These are phyloP conservation scores for Porites lobata DNA, from an alignment of 92 coral and sea anemone genomes.

Conservation along the genomic window DNA sequence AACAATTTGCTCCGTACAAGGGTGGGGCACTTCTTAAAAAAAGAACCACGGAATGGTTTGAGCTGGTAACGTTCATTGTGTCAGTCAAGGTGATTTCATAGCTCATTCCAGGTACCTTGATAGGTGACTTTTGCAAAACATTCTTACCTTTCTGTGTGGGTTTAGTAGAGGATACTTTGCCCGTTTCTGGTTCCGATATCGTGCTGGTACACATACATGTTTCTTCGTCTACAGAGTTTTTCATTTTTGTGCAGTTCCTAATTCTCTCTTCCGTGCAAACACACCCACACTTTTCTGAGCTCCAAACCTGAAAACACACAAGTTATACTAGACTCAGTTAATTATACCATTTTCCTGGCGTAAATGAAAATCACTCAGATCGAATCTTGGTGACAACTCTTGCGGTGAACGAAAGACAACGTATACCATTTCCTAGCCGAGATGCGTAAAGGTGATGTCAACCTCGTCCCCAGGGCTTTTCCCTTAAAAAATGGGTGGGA, in stretches of 20 bases:
- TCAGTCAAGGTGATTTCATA: too few relatives aligned
- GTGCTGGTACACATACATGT: constrained; percentile 46
- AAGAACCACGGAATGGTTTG: too few relatives aligned
- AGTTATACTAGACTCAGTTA: neutral
- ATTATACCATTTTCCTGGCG: too few relatives aligned
- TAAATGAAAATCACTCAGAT: too few relatives aligned
- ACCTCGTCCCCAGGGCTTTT: too few relatives aligned
- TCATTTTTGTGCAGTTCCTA: constrained; percentile 48
- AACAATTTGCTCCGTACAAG: too few relatives aligned
- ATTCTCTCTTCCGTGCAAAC: constrained; percentile 61
- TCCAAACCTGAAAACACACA: constrained; percentile 70
- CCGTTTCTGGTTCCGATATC: constrained; percentile 10
- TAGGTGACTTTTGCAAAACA: neutral
- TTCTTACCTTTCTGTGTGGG: constrained; percentile 31
- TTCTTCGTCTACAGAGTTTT: constrained; percentile 58
- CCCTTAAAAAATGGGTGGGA: too few relatives aligned
- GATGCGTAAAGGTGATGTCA: too few relatives aligned
- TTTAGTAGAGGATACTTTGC: constrained; percentile 9
- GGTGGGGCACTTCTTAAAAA: too few relatives aligned
- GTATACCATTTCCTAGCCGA: neutral
- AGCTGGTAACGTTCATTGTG: too few relatives aligned
- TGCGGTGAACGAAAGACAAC: too few relatives aligned
- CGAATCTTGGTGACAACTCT: too few relatives aligned
- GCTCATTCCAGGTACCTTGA: neutral
- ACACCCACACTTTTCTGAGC: constrained; percentile 79